These are phyloP conservation scores for Python bivittatus DNA, from an alignment of 2,113 vertebrate genomes.

Conservation along the genomic window DNA sequence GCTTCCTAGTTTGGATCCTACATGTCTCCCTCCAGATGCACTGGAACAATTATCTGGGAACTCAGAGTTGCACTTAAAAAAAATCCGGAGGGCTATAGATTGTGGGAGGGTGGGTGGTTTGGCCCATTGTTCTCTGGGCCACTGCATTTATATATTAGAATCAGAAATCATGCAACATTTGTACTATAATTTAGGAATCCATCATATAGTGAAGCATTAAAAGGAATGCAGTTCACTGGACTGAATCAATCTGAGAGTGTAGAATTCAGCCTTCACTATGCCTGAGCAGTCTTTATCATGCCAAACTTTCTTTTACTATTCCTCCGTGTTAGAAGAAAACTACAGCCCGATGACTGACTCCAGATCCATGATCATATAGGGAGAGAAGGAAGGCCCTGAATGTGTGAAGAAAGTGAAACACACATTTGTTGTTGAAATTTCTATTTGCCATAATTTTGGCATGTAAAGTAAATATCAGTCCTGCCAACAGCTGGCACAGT, in stretches of 20 bases:
- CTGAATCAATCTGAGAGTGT: constrained; percentile 35
- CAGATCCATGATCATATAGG: constrained; percentile 11
- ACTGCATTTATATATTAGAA: constrained; percentile 42
- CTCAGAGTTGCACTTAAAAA: background rate
- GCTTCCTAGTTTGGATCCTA: background rate
- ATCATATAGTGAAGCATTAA: constrained; percentile 52
- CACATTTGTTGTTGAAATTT: constrained; percentile 47
- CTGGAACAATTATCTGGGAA: background rate
- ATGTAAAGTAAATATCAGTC: constrained; percentile 40
- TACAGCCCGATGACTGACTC: background rate
- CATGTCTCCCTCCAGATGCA: background rate
- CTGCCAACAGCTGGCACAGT: constrained; percentile 55
- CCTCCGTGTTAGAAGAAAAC: constrained; percentile 49
- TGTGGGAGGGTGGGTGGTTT: background rate
- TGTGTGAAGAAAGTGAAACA: constrained; percentile 50
- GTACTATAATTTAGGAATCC: constrained; percentile 48
- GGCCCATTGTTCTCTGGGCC: background rate
- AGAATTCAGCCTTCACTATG: constrained; percentile 13
- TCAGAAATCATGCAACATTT: constrained; percentile 49
- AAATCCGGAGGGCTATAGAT: background rate
- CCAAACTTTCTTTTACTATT: constrained; percentile 42
- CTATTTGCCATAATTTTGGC: constrained; percentile 55
- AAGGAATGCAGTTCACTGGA: constrained; percentile 48
- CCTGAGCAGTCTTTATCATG: constrained; percentile 40
- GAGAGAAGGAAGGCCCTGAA: constrained; percentile 42